phyloP scores from a whole-genome alignment of 92 coral and sea anemone species.

The Pocillopora meandrina region DNA sequence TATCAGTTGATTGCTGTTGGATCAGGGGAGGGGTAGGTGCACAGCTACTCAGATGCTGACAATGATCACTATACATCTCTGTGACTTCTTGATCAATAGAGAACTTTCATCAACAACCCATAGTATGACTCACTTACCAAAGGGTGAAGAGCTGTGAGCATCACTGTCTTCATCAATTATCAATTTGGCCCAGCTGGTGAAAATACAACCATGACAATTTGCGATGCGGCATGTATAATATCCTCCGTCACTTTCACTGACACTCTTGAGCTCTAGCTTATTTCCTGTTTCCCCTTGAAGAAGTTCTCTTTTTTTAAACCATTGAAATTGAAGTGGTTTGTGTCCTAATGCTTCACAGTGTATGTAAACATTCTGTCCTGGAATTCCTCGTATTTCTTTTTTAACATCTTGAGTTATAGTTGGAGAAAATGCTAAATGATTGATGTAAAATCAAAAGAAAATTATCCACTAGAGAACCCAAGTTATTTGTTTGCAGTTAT shows the following conservation, averaged over 20 bases:
- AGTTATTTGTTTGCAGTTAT: no score
- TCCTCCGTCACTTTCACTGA: slow-evolving; percentile 63
- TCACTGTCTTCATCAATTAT: slow-evolving; percentile 23
- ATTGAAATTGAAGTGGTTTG: slow-evolving; percentile 72
- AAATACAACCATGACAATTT: slow-evolving; percentile 53
- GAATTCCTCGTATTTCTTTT: slow-evolving; percentile 39
- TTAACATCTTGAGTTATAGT: slow-evolving; percentile 58
- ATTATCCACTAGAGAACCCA: no score
- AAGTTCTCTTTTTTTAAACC: slow-evolving; percentile 77
- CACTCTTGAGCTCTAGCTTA: slow-evolving; percentile 52
- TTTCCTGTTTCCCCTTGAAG: slow-evolving; percentile 55
- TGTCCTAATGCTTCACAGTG: slow-evolving; percentile 73
- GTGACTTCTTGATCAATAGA: no score
- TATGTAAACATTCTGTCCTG: slow-evolving; percentile 52
- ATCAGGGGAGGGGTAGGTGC: no score
- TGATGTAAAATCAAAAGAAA: no score
- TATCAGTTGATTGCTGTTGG: no score
- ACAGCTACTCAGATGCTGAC: no score
- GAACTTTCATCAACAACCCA: neutral
- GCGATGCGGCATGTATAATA: slow-evolving; percentile 85
- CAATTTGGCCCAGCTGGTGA: slow-evolving; percentile 83
- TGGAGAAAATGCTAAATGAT: slow-evolving; percentile 55
- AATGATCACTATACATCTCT: neutral
- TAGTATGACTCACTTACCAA: slow-evolving; percentile 18
- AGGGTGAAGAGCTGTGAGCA: neutral